phyloP scores from a whole-genome alignment of 2,888 invertebrate genomes.

The Plebejus melissa region DNA sequence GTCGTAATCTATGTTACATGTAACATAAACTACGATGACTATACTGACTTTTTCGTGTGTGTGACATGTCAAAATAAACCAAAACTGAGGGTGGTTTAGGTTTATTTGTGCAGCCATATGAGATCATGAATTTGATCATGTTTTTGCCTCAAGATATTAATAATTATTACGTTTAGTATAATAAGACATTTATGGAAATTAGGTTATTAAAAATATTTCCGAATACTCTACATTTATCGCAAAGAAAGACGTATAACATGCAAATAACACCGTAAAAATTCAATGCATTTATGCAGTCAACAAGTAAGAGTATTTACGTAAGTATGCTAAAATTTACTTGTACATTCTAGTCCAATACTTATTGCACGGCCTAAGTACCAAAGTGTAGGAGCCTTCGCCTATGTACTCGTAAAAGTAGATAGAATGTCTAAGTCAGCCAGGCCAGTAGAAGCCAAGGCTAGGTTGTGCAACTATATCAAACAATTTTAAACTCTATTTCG shows the following conservation, averaged over 20 bases:
- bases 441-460: constrained; percentile 79
- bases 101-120: too few species aligned
- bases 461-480: constrained; percentile 49
- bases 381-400: constrained; percentile 67
- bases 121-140: background rate
- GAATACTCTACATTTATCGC: background rate
- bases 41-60: too few species aligned
- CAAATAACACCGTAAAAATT: background rate
- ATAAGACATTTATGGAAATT: background rate
- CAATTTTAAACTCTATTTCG: constrained; percentile 49
- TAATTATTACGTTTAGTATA: too few species aligned
- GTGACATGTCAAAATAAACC: too few species aligned
- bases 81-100: too few species aligned
- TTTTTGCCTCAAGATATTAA: background rate
- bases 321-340: constrained; percentile 40
- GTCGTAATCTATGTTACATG: too few species aligned
- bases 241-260: background rate
- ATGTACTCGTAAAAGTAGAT: constrained; percentile 78
- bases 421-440: constrained; percentile 79
- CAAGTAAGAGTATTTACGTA: constrained; percentile 32
- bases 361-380: constrained; percentile 48
- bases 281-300: constrained; percentile 14
- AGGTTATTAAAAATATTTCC: background rate
- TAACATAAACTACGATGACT: too few species aligned
- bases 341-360: constrained; percentile 36